These are phyloP conservation scores for Plecotus auritus DNA, from an alignment of 2,113 vertebrate genomes.

Conservation along the genomic window DNA sequence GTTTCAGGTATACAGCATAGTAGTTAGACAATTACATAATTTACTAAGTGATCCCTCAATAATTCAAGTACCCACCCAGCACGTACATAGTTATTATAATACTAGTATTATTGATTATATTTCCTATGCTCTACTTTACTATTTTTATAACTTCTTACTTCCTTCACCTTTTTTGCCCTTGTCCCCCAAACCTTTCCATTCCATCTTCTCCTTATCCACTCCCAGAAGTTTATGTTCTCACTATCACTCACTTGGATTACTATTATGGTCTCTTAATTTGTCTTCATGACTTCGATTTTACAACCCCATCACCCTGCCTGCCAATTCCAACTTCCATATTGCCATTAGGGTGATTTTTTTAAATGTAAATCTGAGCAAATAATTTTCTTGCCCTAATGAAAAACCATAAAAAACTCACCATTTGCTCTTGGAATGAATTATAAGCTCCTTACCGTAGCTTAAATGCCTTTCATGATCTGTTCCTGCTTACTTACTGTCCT, in stretches of 20 bases:
- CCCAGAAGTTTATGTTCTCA: background rate
- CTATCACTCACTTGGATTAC: background rate
- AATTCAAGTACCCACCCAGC: background rate
- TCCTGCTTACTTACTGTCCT: background rate
- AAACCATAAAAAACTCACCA: background rate
- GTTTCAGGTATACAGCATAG: background rate
- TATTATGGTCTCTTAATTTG: background rate
- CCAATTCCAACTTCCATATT: background rate
- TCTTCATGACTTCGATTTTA: background rate
- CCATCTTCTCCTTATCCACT: background rate
- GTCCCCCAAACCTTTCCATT: background rate
- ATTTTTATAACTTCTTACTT: background rate
- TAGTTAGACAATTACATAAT: background rate
- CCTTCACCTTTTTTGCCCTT: background rate
- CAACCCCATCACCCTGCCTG: background rate
- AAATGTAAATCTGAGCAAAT: conserved; percentile 42
- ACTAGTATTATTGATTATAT: background rate
- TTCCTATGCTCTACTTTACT: background rate
- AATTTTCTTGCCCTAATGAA: background rate
- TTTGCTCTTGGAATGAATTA: conserved; percentile 15
- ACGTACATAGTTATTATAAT: background rate
- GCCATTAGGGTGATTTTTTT: background rate
- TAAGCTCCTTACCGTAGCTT: background rate
- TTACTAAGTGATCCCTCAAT: background rate
- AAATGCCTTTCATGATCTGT: background rate